A percentile compares a stretch with the other conserved stretches of the same genome.
Evolutionary conservation across 2,113 vertebrate species (phyloP).

Genomic region (Casuarius casuarius): DNA sequence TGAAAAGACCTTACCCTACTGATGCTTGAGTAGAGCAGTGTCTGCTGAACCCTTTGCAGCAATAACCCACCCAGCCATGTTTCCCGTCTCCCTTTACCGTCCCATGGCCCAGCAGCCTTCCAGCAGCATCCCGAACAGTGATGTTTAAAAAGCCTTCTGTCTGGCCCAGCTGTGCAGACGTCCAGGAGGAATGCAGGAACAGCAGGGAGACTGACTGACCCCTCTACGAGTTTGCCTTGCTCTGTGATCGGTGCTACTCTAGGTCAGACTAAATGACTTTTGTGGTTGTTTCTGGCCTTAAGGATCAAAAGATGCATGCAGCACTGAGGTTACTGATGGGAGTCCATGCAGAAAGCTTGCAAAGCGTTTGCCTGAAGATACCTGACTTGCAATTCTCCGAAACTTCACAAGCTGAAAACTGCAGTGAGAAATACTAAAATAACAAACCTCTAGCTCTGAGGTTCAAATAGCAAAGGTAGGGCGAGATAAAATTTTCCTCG

Average conservation of each 20-base stretch:
- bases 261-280: background rate
- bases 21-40: background rate
- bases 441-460: background rate
- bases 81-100: background rate
- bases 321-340: background rate
- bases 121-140: background rate
- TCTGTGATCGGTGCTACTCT: background rate
- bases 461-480: background rate
- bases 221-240: rapidly evolving
- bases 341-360: background rate
- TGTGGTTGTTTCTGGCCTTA: background rate
- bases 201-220: background rate
- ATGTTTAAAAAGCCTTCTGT: background rate
- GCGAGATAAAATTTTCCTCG: background rate
- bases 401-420: background rate
- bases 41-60: background rate
- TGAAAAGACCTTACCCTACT: background rate
- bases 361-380: background rate
- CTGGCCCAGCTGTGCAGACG: background rate
- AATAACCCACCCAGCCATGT: background rate
- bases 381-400: background rate
- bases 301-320: background rate
- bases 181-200: background rate
- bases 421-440: background rate
- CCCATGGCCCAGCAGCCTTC: background rate